A percentile compares a stretch with the other conserved stretches of the same genome.
Conservation (phyloP, 2,888 invertebrate genomes). For the Drosophila pseudotakahashii region DNA sequence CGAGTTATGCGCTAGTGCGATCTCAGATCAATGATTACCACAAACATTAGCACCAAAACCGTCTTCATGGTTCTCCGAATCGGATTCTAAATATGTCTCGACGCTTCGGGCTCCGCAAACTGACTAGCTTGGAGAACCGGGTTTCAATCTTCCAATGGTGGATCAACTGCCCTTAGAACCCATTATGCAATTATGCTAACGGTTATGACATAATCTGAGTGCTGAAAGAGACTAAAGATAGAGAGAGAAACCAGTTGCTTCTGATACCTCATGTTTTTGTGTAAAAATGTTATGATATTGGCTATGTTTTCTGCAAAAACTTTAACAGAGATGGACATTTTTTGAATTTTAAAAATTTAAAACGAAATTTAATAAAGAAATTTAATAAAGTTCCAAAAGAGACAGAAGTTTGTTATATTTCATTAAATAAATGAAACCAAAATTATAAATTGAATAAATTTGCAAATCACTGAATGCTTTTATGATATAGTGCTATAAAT, state of each 20-base stretch:
- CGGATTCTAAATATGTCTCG: constrained; percentile 14
- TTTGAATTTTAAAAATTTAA: no score
- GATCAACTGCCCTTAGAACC: constrained; percentile 10
- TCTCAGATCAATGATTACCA: constrained; percentile 19
- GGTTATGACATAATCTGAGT: constrained; percentile 3
- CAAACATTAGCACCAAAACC: constrained; percentile 9
- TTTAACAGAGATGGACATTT: no score
- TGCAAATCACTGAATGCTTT: background rate
- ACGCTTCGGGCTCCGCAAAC: constrained; percentile 22
- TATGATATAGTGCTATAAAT: constrained; percentile 35
- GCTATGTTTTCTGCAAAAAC: background rate
- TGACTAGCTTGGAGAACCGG: constrained; percentile 24
- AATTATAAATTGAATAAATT: no score
- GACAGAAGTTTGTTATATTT: no score
- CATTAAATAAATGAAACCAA: no score
- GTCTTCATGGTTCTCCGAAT: constrained; percentile 34
- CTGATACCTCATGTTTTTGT: background rate
- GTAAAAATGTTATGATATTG: background rate
- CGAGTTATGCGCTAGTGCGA: constrained; percentile 20
- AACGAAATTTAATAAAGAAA: no score
- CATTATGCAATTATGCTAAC: constrained; percentile 11
- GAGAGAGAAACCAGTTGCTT: constrained; percentile 21
- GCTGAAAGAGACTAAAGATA: background rate
- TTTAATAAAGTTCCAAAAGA: no score
- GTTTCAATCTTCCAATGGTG: background rate